Percentiles rank a stretch among this genome's conserved stretches.
Evolutionary conservation across 2,113 vertebrate genomes (phyloP).

Genomic region (Crotalus horridus): DNA sequence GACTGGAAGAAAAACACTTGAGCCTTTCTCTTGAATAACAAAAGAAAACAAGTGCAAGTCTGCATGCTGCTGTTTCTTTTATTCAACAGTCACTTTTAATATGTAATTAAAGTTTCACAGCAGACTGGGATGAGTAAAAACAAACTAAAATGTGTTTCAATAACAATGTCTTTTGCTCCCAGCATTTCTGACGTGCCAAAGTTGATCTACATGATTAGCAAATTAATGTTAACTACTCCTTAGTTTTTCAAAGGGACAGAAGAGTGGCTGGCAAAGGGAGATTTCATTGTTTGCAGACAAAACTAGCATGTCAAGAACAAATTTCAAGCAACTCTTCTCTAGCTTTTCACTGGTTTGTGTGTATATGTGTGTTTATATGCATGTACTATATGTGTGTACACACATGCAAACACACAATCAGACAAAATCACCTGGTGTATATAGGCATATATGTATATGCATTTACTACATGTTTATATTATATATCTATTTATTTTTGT

Average conservation of each 20-base stretch:
- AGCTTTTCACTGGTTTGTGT: too few relatives aligned
- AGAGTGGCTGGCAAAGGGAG: neutral
- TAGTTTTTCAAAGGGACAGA: neutral
- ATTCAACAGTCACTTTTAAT: neutral
- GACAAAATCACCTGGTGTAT: neutral
- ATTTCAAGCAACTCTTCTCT: neutral
- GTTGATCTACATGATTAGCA: neutral
- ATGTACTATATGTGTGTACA: neutral
- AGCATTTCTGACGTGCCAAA: neutral
- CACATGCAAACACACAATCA: neutral
- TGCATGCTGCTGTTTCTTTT: neutral
- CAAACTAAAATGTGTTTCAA: neutral
- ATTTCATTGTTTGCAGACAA: neutral
- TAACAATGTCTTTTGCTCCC: neutral
- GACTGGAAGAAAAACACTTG: constrained; percentile 47
- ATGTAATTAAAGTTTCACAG: neutral
- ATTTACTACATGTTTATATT: neutral
- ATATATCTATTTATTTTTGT: neutral
- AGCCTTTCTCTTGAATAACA: constrained; percentile 5
- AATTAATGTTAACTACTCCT: neutral
- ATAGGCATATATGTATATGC: neutral
- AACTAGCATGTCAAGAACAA: neutral
- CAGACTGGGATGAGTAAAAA: neutral
- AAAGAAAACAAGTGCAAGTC: constrained; percentile 12
- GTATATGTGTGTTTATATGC: neutral